Evolutionary conservation across 2,113 vertebrate genomes (phyloP).

Genomic region (Bubo bubo): DNA sequence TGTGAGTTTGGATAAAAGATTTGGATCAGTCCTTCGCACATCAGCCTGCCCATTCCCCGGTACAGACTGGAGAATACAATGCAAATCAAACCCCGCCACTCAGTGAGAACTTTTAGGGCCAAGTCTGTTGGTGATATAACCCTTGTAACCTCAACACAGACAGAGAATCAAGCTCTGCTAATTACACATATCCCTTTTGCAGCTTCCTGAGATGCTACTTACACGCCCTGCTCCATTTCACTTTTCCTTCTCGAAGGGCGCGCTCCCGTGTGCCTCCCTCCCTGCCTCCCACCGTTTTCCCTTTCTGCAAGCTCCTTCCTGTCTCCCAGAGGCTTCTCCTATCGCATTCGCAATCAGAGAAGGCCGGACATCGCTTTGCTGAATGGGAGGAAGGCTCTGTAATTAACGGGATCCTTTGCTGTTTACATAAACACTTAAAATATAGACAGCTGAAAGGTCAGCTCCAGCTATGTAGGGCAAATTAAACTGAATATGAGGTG

Average conservation of each 20-base stretch:
- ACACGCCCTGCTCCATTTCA: not conserved
- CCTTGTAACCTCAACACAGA: rapidly evolving
- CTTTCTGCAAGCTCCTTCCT: slow-evolving; percentile 73
- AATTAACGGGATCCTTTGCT: slow-evolving; percentile 75
- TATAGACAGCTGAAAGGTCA: slow-evolving; percentile 54
- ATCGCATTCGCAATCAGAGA: slow-evolving; percentile 60
- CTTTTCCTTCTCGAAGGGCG: not conserved
- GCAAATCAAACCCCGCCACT: rapidly evolving
- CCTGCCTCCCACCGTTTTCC: slow-evolving; percentile 6
- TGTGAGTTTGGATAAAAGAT: not conserved
- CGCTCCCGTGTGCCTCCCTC: not conserved
- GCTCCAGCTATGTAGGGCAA: slow-evolving; percentile 24
- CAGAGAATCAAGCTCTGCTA: not conserved
- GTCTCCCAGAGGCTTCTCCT: slow-evolving; percentile 55
- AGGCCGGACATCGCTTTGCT: slow-evolving; percentile 63
- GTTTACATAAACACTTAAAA: slow-evolving; percentile 76
- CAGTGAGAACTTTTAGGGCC: rapidly evolving
- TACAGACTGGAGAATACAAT: rapidly evolving
- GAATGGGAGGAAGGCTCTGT: slow-evolving; percentile 80
- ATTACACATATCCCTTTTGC: not conserved
- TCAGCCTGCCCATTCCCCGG: no score
- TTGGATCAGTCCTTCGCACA: rapidly evolving
- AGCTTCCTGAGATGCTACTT: not conserved
- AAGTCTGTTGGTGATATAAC: rapidly evolving
- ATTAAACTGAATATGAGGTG: not conserved